phyloP scores from a whole-genome alignment of 2,888 invertebrate species.

The Pandemis heparana region DNA sequence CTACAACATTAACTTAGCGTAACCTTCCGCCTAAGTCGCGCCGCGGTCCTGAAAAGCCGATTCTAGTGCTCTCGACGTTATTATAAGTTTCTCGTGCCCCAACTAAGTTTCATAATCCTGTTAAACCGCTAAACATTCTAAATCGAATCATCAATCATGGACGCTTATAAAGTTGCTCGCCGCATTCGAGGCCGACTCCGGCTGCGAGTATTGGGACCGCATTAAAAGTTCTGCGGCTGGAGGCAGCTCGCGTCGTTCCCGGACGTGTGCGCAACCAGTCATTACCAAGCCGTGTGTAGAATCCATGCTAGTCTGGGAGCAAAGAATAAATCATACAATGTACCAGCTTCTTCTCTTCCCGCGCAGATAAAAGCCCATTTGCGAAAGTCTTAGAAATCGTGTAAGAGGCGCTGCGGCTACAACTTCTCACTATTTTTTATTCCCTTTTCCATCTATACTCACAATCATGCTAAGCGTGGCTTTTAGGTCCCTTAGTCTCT shows the following conservation, averaged over 20 bases:
- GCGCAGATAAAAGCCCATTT: too few relatives aligned
- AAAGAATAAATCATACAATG: too few relatives aligned
- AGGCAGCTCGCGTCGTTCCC: neutral
- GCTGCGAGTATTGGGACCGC: constrained; percentile 45
- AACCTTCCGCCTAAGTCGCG: neutral
- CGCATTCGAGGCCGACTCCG: constrained; percentile 12
- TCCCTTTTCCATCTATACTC: too few relatives aligned
- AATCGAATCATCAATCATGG: constrained; percentile 43
- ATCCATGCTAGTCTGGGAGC: too few relatives aligned
- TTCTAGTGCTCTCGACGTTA: constrained; percentile 12
- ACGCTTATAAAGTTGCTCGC: constrained; percentile 39
- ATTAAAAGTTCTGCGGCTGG: constrained; percentile 52
- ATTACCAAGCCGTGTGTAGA: constrained; percentile 55
- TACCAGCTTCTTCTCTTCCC: too few relatives aligned
- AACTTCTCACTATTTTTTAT: too few relatives aligned
- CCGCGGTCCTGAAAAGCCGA: constrained; percentile 5
- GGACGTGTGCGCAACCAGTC: constrained; percentile 32
- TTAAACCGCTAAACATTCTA: constrained; percentile 32
- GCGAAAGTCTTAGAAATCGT: too few relatives aligned
- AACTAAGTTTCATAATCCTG: constrained; percentile 31
- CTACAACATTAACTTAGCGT: neutral
- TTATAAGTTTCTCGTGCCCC: constrained; percentile 25
- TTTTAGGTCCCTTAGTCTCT: too few relatives aligned
- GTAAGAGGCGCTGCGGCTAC: too few relatives aligned
- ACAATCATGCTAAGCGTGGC: too few relatives aligned